Evolutionary conservation across 2,797 vertebrate genomes (phyloP).

Genomic region (Peromyscus melanophrys): DNA sequence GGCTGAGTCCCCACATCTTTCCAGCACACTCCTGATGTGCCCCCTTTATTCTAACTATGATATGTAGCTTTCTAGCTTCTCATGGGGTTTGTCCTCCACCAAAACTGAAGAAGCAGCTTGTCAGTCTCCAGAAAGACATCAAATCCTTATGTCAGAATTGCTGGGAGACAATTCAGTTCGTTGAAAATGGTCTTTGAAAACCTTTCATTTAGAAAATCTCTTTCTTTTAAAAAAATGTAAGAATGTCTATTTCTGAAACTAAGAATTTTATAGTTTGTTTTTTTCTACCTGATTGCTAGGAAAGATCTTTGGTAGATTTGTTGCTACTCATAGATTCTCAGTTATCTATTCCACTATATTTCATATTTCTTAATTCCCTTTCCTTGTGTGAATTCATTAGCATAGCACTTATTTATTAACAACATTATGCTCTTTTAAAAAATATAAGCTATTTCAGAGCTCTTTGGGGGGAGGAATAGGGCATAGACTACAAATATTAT

Average conservation of each 20-base stretch:
- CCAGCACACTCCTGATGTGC: background rate
- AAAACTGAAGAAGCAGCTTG: background rate
- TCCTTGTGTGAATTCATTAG: background rate
- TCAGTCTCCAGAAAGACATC: background rate
- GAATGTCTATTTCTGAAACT: background rate
- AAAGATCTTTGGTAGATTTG: background rate
- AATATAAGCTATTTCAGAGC: background rate
- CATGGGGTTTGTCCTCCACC: background rate
- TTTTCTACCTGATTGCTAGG: background rate
- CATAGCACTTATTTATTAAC: background rate
- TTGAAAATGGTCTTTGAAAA: slow-evolving; percentile 1
- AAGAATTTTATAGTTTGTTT: background rate
- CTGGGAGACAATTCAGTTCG: background rate
- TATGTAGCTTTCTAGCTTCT: background rate
- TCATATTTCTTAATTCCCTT: background rate
- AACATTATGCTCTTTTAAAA: background rate
- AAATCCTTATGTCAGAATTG: background rate
- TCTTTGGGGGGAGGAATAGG: background rate
- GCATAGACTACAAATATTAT: background rate
- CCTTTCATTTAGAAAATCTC: background rate
- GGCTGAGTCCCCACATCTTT: background rate
- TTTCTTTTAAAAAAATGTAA: background rate
- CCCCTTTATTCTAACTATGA: background rate
- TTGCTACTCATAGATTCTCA: background rate
- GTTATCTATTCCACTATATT: background rate